Percentiles rank a stretch among this genome's conserved stretches.
Conservation (phyloP, 2,888 invertebrate species). For the Pristionchus exspectatus region DNA sequence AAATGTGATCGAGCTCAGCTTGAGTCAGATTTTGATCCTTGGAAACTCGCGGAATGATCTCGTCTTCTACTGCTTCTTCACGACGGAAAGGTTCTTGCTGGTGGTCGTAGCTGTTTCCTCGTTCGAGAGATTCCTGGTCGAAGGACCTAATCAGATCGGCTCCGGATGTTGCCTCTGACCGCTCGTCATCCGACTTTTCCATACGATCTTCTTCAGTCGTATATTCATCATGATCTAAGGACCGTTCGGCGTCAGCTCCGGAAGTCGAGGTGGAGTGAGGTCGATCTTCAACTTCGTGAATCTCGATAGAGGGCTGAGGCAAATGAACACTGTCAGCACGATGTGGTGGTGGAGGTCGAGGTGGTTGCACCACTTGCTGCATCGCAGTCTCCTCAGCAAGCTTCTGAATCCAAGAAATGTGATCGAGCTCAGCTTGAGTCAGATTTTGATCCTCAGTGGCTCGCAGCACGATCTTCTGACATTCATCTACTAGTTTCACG, state of each 20-base stretch:
- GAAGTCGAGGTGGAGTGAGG: conserved; percentile 11
- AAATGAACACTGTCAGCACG: not conserved
- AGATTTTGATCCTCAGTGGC: conserved; percentile 55
- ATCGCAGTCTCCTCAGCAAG: conserved; percentile 55
- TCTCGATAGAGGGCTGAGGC: conserved; percentile 18
- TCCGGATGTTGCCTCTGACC: conserved; percentile 8
- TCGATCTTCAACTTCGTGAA: conserved; percentile 21
- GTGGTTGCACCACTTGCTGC: conserved; percentile 48
- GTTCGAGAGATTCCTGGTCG: conserved; percentile 1
- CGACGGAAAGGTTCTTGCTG: conserved; percentile 38
- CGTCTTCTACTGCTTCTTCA: conserved; percentile 4
- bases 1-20: conserved; percentile 65
- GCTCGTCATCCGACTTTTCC: not conserved
- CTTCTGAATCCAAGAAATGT: conserved; percentile 59
- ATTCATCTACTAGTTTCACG: not conserved
- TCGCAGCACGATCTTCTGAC: not conserved
- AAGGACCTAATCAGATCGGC: conserved; percentile 54
- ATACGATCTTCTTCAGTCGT: not conserved
- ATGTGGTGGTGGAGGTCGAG: conserved; percentile 33
- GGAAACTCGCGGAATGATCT: not conserved
- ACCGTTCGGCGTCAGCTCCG: conserved; percentile 27
- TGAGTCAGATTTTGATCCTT: conserved; percentile 60
- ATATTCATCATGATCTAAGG: conserved; percentile 14
- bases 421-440: conserved; percentile 59
- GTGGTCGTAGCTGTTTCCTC: not conserved